Evolutionary conservation across 2,888 invertebrate species (phyloP).

Genomic region (Mylabris sibirica): DNA sequence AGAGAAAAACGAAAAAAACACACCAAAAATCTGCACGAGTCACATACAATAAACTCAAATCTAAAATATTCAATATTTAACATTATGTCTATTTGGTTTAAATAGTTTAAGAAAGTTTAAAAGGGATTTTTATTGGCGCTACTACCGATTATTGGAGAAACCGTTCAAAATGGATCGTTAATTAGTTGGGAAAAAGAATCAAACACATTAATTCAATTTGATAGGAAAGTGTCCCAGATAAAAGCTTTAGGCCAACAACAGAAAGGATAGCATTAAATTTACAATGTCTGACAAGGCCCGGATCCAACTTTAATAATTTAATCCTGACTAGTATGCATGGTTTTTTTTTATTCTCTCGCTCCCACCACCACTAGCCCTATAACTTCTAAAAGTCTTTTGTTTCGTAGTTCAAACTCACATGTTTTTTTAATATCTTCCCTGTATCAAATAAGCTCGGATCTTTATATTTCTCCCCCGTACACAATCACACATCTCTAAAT

Average conservation of each 20-base stretch:
- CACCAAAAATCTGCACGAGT: not conserved
- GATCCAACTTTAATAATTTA: constrained; percentile 17
- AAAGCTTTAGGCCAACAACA: constrained; percentile 12
- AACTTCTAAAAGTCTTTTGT: not conserved
- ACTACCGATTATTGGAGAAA: not conserved
- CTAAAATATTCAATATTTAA: not conserved
- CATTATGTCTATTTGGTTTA: not conserved
- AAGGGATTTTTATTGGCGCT: not conserved
- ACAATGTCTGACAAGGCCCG: constrained; percentile 14
- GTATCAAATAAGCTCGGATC: not conserved
- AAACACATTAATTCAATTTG: not conserved
- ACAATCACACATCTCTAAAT: not conserved
- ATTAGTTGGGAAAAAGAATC: constrained; percentile 5
- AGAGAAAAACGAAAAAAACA: not conserved
- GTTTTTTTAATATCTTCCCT: constrained; percentile 7
- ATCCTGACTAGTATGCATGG: constrained; percentile 10
- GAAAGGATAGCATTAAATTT: constrained; percentile 13
- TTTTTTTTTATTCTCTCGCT: not conserved
- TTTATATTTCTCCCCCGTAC: not conserved
- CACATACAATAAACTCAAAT: no score
- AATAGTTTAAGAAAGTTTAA: constrained; percentile 2
- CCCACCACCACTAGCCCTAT: not conserved
- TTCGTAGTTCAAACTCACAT: constrained; percentile 5
- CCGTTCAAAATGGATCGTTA: not conserved
- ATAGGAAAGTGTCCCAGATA: not conserved